Evolutionary conservation across 2,797 vertebrate species (phyloP).

Genomic region (Astyanax mexicanus): DNA sequence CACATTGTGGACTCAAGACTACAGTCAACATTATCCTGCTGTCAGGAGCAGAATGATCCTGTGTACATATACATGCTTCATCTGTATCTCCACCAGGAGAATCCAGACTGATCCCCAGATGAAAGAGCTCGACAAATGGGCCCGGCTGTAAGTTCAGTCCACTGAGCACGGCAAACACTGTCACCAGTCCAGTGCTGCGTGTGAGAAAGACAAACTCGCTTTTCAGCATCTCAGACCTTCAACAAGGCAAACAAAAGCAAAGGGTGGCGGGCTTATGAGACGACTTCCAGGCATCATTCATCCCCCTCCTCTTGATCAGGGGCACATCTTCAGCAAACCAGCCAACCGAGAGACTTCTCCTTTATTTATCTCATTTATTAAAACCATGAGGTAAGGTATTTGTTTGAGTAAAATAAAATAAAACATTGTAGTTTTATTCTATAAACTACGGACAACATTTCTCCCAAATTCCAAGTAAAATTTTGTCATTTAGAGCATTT

Average conservation of each 20-base stretch:
- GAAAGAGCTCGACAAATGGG: constrained; percentile 37
- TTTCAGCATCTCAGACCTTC: constrained; percentile 45
- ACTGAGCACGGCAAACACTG: constrained; percentile 39
- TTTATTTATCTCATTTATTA: no score
- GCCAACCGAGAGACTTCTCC: constrained; percentile 20
- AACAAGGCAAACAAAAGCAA: constrained; percentile 51
- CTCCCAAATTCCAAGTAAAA: no score
- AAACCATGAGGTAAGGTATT: no score
- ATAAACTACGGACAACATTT: no score
- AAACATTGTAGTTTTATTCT: no score
- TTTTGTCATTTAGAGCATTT: no score
- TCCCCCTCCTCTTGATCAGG: constrained; percentile 43
- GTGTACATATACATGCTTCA: constrained; percentile 28
- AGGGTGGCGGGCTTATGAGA: constrained; percentile 27
- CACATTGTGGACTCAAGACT: constrained; percentile 11
- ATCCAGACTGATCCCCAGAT: constrained; percentile 24
- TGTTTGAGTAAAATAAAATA: no score
- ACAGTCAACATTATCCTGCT: constrained; percentile 37
- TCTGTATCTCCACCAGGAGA: constrained; percentile 21
- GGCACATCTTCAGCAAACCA: constrained; percentile 40
- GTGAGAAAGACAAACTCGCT: constrained; percentile 55
- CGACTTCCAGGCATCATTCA: constrained; percentile 28
- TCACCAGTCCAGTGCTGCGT: constrained; percentile 30
- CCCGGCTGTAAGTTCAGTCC: constrained; percentile 37
- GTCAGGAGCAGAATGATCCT: constrained; percentile 24